Evolutionary conservation across 2,797 vertebrate genomes (phyloP).

Genomic region (Pristis pectinata): DNA sequence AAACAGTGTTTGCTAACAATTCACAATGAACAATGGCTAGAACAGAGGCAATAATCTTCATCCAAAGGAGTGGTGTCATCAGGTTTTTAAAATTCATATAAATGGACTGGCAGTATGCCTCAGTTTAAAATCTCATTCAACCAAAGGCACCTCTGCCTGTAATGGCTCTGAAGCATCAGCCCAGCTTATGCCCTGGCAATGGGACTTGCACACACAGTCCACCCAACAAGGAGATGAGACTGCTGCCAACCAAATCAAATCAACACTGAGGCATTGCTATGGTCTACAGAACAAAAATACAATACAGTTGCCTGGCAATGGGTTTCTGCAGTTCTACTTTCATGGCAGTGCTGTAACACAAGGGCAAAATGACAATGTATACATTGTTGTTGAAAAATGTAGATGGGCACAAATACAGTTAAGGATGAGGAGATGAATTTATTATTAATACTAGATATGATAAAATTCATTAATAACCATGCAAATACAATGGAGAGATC

Average conservation of each 20-base stretch:
- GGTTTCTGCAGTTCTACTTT: background rate
- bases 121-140: background rate
- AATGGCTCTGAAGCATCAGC: background rate
- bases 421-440: background rate
- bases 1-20: background rate
- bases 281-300: background rate
- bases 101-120: too few species aligned
- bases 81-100: background rate
- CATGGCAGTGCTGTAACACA: background rate
- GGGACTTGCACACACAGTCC: background rate
- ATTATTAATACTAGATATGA: background rate
- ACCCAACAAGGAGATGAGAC: background rate
- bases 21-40: background rate
- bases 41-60: background rate
- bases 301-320: background rate
- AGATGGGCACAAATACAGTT: background rate
- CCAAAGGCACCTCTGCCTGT: background rate
- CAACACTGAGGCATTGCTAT: background rate
- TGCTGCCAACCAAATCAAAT: too few species aligned
- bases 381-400: background rate
- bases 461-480: background rate
- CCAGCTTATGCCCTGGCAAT: background rate
- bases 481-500: background rate
- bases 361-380: background rate
- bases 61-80: background rate